Percentiles rank a stretch among this genome's conserved stretches.
phyloP scores from a whole-genome alignment of 2,888 invertebrate species.

The Scotopteryx bipunctaria region DNA sequence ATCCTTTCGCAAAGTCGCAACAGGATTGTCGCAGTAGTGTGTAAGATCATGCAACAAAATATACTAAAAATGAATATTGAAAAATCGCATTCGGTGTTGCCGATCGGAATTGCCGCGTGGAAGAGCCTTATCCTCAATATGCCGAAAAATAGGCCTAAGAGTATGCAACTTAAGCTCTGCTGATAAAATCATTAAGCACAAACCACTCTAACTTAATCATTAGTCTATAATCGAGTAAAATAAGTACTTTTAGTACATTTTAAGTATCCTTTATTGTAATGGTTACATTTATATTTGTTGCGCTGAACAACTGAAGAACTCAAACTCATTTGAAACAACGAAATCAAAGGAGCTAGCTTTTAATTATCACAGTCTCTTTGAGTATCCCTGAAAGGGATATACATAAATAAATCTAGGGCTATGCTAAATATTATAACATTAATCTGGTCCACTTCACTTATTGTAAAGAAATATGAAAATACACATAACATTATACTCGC shows the following conservation, averaged over 20 bases:
- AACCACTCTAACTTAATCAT: conserved; percentile 5
- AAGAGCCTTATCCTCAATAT: too few relatives aligned
- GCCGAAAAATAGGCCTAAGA: too few relatives aligned
- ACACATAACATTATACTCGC: too few relatives aligned
- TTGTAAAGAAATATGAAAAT: neutral
- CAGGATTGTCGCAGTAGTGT: too few relatives aligned
- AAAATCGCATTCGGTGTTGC: too few relatives aligned
- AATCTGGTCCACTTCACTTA: neutral
- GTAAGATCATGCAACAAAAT: too few relatives aligned
- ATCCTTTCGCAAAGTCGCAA: too few relatives aligned
- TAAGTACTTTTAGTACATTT: conserved; percentile 26
- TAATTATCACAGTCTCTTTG: conserved; percentile 24
- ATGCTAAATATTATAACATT: neutral
- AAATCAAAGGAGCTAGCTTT: neutral
- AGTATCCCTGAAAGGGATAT: neutral
- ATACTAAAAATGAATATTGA: too few relatives aligned
- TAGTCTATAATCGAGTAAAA: conserved; percentile 12
- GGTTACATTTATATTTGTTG: neutral
- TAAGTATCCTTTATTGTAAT: conserved; percentile 14
- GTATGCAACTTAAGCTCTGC: too few relatives aligned
- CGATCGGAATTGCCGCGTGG: too few relatives aligned
- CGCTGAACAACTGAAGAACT: neutral
- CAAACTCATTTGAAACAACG: neutral
- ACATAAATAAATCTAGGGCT: too few relatives aligned
- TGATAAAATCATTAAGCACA: too few relatives aligned